phyloP scores from a whole-genome alignment of 2,888 invertebrate species.

The Schizotus pectinicornis region DNA sequence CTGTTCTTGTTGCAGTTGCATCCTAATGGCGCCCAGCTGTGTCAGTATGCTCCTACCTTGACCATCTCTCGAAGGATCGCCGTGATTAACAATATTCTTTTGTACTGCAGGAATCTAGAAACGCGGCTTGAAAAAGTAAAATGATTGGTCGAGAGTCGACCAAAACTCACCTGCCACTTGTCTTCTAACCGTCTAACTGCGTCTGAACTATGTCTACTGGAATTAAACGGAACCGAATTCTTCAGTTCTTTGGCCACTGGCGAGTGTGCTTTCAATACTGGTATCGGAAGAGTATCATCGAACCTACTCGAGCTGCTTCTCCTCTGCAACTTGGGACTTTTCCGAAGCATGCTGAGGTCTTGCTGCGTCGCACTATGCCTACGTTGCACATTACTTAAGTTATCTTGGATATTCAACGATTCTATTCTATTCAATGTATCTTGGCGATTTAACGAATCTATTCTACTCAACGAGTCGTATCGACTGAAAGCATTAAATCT shows the following conservation, averaged over 20 bases:
- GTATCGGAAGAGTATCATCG: slow-evolving; percentile 66
- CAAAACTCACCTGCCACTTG: slow-evolving; percentile 60
- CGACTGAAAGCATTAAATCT: slow-evolving; percentile 47
- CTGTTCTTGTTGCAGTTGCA: slow-evolving; percentile 72
- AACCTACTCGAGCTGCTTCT: slow-evolving; percentile 63
- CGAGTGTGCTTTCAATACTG: slow-evolving; percentile 64
- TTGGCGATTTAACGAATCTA: slow-evolving; percentile 59
- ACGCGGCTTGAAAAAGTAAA: neutral
- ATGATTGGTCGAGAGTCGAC: neutral
- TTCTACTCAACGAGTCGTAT: slow-evolving; percentile 60
- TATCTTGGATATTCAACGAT: slow-evolving; percentile 63
- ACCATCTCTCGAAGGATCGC: slow-evolving; percentile 55
- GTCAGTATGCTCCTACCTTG: slow-evolving; percentile 66
- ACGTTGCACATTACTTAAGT: slow-evolving; percentile 56
- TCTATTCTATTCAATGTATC: slow-evolving; percentile 61
- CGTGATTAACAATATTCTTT: slow-evolving; percentile 64
- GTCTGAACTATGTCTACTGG: slow-evolving; percentile 48
- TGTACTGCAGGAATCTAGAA: slow-evolving; percentile 69
- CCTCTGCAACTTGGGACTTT: slow-evolving; percentile 61
- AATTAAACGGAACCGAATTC: slow-evolving; percentile 55
- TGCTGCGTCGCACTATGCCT: slow-evolving; percentile 64
- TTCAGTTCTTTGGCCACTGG: slow-evolving; percentile 57
- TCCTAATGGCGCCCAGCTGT: slow-evolving; percentile 71
- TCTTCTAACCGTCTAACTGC: slow-evolving; percentile 57
- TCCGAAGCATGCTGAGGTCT: slow-evolving; percentile 62